Conservation (phyloP, 35 echinoderm and acorn worm species). For the Chiridota heheva region DNA sequence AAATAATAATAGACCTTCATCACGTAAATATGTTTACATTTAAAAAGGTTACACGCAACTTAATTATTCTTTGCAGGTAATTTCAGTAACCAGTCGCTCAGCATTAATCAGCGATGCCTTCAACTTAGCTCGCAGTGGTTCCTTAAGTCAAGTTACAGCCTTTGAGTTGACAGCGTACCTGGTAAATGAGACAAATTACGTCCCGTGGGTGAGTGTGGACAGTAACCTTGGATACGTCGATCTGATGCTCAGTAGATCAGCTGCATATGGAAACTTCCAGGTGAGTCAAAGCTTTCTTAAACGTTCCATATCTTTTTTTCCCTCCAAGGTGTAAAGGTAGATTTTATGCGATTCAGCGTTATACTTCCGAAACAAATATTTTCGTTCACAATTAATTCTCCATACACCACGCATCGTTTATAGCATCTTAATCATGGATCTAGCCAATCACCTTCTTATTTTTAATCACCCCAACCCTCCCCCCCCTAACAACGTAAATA, state of each 20-base stretch:
- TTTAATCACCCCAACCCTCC: no score
- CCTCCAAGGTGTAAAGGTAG: not conserved
- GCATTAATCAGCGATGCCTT: slow-evolving; percentile 73
- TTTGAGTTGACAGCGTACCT: slow-evolving; percentile 73
- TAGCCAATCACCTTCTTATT: not conserved
- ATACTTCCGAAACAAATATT: not conserved
- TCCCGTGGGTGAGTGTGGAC: slow-evolving; percentile 69
- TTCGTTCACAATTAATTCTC: not conserved
- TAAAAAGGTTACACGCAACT: no score
- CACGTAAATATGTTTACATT: no score
- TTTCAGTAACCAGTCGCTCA: slow-evolving; percentile 60
- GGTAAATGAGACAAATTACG: slow-evolving; percentile 66
- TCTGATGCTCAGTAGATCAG: slow-evolving; percentile 63
- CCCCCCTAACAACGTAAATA: no score
- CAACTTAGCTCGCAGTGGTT: slow-evolving; percentile 53
- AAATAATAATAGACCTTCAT: no score
- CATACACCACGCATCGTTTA: not conserved
- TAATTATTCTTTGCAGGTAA: slow-evolving; percentile 17
- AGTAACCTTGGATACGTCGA: slow-evolving; percentile 78
- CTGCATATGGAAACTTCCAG: slow-evolving; percentile 70
- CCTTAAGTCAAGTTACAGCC: slow-evolving; percentile 47
- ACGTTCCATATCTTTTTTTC: not conserved
- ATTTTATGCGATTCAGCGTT: not conserved
- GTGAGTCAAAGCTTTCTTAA: slow-evolving; percentile 30
- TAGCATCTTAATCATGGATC: not conserved